Base-by-base conservation (phyloP, 2,797 vertebrate species). In the Gephyroberyx darwinii region DNA sequence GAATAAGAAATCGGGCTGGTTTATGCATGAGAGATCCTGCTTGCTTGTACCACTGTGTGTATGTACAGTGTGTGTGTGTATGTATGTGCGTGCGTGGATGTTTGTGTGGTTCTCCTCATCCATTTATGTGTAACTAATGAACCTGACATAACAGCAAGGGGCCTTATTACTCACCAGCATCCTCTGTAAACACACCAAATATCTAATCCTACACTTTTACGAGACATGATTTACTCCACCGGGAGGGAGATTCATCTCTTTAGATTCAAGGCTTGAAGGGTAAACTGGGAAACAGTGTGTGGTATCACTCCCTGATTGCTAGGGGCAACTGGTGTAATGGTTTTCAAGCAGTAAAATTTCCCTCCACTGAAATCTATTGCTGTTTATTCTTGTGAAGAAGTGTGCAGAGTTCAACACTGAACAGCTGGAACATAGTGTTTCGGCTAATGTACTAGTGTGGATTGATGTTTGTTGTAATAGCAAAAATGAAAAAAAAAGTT, bases 51-150 rank as follows among this genome's bases (percentile, higher is more conserved):
- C 33, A 52, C 30, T 52, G 22, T 33, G 17, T 64, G 31, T 64
- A 31, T 52, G 26, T 33, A 17, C 51, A 31, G 26, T 57, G 41
- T 12, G 33, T 31, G 16, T 56, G 17, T 64, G 47, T 52, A 17
- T 33, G 30, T 64, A n/a, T 57, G 41, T 12, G 33, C 20, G 16
- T 56, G 20, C 17, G 7, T 30, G 9, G 1, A 19, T 60, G 16
- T 8, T 47, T 51, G n/a, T 50, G 4, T 45, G 31, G 14, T 17
- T 77, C 43, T 65, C 47, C 55, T 3, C 35, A 3, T 60, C 14
- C 14, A 60, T 74, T 75, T 30, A 52, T 30, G 62, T 51, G 31
- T 67, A 72, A 80, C 61, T 83, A 78, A 84, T 74, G 66, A 75
- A 56, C 26, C 71, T 76, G 83, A 62, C 73, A 77, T 13, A 63